Evolutionary conservation across 2,888 invertebrate genomes (phyloP), one percentile per base, ranked within the genome.

Genomic region (Zygaena filipendulae): DNA sequence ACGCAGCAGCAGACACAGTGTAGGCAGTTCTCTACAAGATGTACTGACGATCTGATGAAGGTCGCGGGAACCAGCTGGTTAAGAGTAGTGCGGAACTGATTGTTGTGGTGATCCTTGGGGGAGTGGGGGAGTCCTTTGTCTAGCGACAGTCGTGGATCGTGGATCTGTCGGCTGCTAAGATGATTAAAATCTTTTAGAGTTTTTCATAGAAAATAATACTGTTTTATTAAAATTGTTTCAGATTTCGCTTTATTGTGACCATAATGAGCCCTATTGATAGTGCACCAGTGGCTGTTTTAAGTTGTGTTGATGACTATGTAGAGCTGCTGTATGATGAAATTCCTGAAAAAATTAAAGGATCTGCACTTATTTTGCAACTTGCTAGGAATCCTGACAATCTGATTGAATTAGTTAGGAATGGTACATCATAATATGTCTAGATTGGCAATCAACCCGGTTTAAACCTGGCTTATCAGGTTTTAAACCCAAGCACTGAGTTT

Each of bases 251-350:
- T n/a, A n/a, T n/a, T n/a, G n/a, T n/a, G n/a, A n/a, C n/a, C n/a
- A 46, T 16, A 24, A 81, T 81, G 67, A 80, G 80, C 44, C 70
- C 81, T 33, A 71, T 81, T 11, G 87, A 90, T 59, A 85, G 85
- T 62, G 56, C 66, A 4, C 68, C 71, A 27, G 55, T 72, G 21
- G 84, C 84, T 23, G 81, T 91, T 38, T 88, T 97, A 41, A 90
- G 91, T 57, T 88, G 88, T 59, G 84, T 97, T 38, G 94, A 97
- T 59, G 91, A 90, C 49, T 99, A 99, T 71, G 91, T 98, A 29
- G 98, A 98, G 68, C 74, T 97, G 39, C 81, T 99, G 11, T 99
- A 99, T 69, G 98, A 99, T 71, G 97, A 97, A 43, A 86, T 92
- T 56, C 83, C 88, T 14, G 96, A 96, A 53, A 96, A 97, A 81